Evolutionary conservation across 2,113 vertebrate species (phyloP), one percentile per base, ranked within the genome.

Genomic region (Mystacornis crossleyi): DNA sequence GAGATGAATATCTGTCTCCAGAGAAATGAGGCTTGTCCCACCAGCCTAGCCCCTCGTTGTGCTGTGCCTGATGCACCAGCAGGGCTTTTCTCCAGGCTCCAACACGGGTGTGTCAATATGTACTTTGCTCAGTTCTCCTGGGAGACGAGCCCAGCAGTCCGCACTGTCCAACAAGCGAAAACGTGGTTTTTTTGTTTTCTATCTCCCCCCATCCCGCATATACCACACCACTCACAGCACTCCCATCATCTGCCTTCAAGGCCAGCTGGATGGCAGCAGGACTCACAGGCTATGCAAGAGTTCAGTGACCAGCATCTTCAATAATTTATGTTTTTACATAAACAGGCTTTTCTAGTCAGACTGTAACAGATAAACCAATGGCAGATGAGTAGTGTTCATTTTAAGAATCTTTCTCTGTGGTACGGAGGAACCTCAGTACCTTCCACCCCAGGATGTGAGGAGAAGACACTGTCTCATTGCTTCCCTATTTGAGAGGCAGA

Each of bases 51-150:
- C 45, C 66, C 53, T 54, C 0, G 0, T 8, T 1, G 0, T 20
- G 60, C 25, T 54, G 53, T 77, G 67, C 74, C 45, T 5, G 4
- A 43, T 40, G 47, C n/a, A 67, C 47, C 36, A 71, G 34, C 36
- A 47, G n/a, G 36, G 51, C 51, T 81, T 86, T 67, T 67, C 36
- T 71, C 55, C 55, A 2, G 6, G 83, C 70, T 86, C 86, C 29
- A 75, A 8, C 66, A 75, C 0, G 2, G 29, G 87, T 80, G 18
- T 86, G 92, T 93, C 88, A 93, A 83, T 66, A 92, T 57, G 79
- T 72, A 79, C 89, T 90, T 95, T 91, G 75, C 36, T 42, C 65
- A 14, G 42, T 77, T 90, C 73, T 89, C 66, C 74, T 34, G 54
- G 42, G 74, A 94, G 74, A 94, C 1, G 0, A 87, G 28, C 54